Evolutionary conservation across 35 echinoderm and acorn worm species (phyloP).

Genomic region (Heliocidaris tuberculata): DNA sequence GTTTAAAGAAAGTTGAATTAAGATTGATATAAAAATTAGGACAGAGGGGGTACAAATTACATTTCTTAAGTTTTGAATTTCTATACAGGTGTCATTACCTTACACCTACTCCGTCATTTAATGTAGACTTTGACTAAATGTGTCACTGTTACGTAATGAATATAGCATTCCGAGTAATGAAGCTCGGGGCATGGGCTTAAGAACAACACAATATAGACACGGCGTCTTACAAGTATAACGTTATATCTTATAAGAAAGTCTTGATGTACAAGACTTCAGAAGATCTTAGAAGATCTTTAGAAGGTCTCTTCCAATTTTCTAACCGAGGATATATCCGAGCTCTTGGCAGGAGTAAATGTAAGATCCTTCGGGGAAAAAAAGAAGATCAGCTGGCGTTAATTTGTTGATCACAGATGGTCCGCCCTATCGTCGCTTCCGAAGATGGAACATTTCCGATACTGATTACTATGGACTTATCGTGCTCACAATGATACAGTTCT

Average conservation of each 20-base stretch:
- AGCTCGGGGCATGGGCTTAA: no score
- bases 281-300: not conserved
- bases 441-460: not conserved
- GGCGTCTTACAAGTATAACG: no score
- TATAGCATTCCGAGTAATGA: no score
- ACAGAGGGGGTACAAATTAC: no score
- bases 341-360: not conserved
- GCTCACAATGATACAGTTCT: not conserved
- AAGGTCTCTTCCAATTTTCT: not conserved
- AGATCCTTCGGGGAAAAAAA: not conserved
- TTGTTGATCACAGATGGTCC: conserved; percentile 22
- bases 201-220: no score
- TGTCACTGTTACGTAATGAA: no score
- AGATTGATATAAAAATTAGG: not conserved
- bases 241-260: not conserved
- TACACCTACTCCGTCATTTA: no score
- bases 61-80: no score
- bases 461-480: conserved; percentile 7
- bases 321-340: not conserved
- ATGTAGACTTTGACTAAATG: no score
- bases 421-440: not conserved
- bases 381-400: conserved; percentile 8
- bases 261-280: not conserved
- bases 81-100: no score
- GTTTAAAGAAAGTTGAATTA: no score